Percentiles rank a stretch among this genome's conserved stretches.
Evolutionary conservation across 92 coral and sea anemone species (phyloP).

Genomic region (Diadumene lineata): DNA sequence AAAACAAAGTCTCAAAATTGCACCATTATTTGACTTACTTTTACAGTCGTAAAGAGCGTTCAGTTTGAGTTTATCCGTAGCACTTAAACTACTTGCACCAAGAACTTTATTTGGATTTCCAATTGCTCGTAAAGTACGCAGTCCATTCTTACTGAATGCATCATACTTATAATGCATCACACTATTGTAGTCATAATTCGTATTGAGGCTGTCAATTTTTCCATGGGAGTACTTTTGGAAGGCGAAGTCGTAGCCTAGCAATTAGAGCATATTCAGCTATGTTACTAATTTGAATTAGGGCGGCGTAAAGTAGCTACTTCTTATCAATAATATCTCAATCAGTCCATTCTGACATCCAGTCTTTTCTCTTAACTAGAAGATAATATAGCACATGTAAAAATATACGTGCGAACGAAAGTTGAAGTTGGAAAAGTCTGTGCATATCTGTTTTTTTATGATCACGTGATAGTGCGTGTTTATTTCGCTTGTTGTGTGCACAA

Average conservation of each 20-base stretch:
- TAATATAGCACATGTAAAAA: too few species aligned
- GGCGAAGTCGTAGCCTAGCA: constrained; percentile 55
- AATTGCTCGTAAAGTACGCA: constrained; percentile 61
- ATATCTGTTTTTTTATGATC: too few species aligned
- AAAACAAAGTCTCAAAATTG: too few species aligned
- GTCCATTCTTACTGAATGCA: constrained; percentile 56
- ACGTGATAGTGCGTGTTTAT: too few species aligned
- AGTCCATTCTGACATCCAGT: too few species aligned
- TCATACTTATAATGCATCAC: constrained; percentile 77
- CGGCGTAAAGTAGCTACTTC: too few species aligned
- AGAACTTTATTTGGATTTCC: constrained; percentile 41
- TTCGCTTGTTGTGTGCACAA: too few species aligned
- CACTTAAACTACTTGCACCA: constrained; percentile 72
- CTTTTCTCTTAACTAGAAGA: too few species aligned
- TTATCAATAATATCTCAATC: too few species aligned
- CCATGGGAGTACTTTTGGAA: constrained; percentile 64
- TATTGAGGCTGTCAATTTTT: constrained; percentile 48
- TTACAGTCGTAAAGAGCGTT: constrained; percentile 77
- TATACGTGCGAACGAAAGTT: too few species aligned
- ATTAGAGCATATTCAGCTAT: background rate
- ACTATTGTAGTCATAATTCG: constrained; percentile 63
- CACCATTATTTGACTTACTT: constrained; percentile 49
- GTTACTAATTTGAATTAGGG: too few species aligned
- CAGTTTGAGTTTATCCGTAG: constrained; percentile 58
- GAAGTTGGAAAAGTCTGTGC: too few species aligned